Evolutionary conservation across 2,888 invertebrate species (phyloP), one percentile per base, ranked within the genome.

Genomic region (Dioctria linearis): DNA sequence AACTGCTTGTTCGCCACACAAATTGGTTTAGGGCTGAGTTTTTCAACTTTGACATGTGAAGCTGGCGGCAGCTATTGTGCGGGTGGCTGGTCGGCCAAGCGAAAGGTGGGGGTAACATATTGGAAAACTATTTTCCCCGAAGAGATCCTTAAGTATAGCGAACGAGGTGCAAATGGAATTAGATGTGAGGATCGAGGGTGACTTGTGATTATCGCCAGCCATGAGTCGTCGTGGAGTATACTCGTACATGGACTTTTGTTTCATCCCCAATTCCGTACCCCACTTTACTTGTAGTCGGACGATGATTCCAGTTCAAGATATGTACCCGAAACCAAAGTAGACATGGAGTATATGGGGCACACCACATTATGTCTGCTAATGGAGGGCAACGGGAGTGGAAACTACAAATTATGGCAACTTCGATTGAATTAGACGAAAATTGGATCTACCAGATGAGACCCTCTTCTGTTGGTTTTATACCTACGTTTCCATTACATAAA

Each of bases 131-230:
- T 79, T 80, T 82, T 43, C 54, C 46, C 78, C 42, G 75, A 59
- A 80, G 80, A 57, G 59, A 59, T n/a, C 75, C 51, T 82, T 82
- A 82, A 80, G 82, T 80, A 66, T 69, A 67, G 79, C 51, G 76
- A 81, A 83, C 78, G 83, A 81, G 83, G 83, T 83, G 83, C 51
- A 83, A 83, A 83, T 83, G 83, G 69, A 83, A 83, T 83, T 83
- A 83, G 81, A 82, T 82, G 80, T 71, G 43, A 76, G 76, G 76
- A 46, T 76, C 76, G 73, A 66, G 66, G 76, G 76, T 76, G 63
- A 63, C 61, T 63, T 76, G 61, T 63, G 76, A 76, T 76, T 63
- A 63, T 75, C 76, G 25, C 25, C 25, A 63, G 46, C 63, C 49
- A 57, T 73, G 57, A 73, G 42, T 46, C 39, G 63, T 37, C 39